Conservation (phyloP, 1,140 invertebrate species). For the Microvelia longipes region DNA sequence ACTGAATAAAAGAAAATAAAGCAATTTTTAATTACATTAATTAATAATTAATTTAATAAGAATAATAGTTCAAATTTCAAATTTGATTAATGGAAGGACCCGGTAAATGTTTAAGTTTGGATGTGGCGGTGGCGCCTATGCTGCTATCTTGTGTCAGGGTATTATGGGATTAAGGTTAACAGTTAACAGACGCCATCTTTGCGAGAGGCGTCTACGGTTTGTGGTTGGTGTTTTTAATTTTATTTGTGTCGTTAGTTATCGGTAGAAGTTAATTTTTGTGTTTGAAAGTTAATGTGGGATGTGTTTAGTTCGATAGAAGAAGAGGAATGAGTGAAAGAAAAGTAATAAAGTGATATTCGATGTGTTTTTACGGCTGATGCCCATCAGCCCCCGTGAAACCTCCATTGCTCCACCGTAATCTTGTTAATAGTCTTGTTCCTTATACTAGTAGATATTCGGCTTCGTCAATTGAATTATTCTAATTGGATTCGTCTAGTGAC, state of each 20-base stretch:
- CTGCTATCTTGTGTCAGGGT: slow-evolving; percentile 2
- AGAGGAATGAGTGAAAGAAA: slow-evolving; percentile 6
- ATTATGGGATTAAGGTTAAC: slow-evolving; percentile 15
- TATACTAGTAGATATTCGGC: slow-evolving; percentile 28
- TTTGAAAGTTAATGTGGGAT: slow-evolving; percentile 8
- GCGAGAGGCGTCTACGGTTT: slow-evolving; percentile 20
- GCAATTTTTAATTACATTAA: too few relatives aligned
- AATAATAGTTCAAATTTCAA: neutral
- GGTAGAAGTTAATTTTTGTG: slow-evolving; percentile 7
- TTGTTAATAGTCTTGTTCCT: slow-evolving; percentile 36
- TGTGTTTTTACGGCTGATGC: slow-evolving; percentile 11
- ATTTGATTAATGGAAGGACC: neutral
- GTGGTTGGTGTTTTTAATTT: slow-evolving; percentile 16
- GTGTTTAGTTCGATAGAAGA: neutral
- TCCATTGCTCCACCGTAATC: slow-evolving; percentile 33
- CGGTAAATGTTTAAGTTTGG: neutral
- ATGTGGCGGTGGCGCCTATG: neutral
- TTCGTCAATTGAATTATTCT: slow-evolving; percentile 38
- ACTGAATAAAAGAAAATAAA: too few relatives aligned
- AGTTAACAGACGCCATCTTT: slow-evolving; percentile 20
- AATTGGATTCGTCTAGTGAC: slow-evolving; percentile 35
- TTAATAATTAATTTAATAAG: too few relatives aligned
- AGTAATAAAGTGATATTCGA: slow-evolving; percentile 4
- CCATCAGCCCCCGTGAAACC: slow-evolving; percentile 19
- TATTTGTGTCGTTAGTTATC: slow-evolving; percentile 12